These are phyloP conservation scores for Diabrotica undecimpunctata DNA, from an alignment of 1,140 invertebrate genomes.

Conservation along the genomic window DNA sequence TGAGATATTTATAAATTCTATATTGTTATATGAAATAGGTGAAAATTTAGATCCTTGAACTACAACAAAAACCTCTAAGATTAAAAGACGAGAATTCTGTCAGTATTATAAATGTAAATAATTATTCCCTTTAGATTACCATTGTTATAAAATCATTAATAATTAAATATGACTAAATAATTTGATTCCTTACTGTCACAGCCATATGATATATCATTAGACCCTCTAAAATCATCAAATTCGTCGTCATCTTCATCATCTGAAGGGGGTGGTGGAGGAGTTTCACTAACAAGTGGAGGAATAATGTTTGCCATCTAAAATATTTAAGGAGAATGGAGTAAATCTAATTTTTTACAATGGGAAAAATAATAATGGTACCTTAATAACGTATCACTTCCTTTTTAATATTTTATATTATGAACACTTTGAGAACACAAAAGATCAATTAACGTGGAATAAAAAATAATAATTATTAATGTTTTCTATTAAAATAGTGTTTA, in stretches of 20 bases:
- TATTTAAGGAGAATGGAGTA: background rate
- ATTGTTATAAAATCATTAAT: background rate
- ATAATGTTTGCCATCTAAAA: constrained; percentile 49
- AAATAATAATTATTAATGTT: background rate
- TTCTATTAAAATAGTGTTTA: background rate
- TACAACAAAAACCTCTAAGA: no score
- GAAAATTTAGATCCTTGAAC: no score
- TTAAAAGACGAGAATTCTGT: no score
- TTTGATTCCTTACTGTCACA: constrained; percentile 37
- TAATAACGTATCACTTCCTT: background rate
- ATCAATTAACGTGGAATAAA: background rate
- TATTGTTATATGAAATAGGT: no score
- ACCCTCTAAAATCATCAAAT: constrained; percentile 57
- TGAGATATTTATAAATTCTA: no score
- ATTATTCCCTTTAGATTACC: background rate
- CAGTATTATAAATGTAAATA: no score
- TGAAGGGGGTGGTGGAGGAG: constrained; percentile 58
- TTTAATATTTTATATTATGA: background rate
- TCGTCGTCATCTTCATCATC: constrained; percentile 62
- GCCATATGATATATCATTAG: constrained; percentile 47
- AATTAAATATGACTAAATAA: background rate
- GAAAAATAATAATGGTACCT: background rate
- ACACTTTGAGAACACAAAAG: background rate
- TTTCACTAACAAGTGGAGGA: constrained; percentile 60
- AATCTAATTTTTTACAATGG: background rate